These are phyloP conservation scores for Aleiodes testaceus DNA, from an alignment of 2,888 invertebrate species.

Conservation along the genomic window DNA sequence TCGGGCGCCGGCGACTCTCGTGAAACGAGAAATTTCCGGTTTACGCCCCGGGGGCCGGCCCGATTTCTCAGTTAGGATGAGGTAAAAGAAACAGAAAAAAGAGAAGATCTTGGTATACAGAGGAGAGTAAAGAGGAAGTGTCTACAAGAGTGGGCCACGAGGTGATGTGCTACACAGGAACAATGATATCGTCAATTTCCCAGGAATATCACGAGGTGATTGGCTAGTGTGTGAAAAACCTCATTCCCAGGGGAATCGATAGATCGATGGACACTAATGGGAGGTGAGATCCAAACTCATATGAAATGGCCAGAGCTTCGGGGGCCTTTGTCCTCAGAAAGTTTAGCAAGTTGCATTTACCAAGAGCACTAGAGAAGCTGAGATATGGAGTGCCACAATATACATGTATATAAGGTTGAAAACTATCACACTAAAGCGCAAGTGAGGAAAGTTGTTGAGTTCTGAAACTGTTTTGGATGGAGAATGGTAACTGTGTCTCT, in stretches of 20 bases:
- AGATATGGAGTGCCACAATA: slow-evolving; percentile 26
- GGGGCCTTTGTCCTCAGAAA: slow-evolving; percentile 26
- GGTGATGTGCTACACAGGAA: neutral
- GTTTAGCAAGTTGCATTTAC: slow-evolving; percentile 30
- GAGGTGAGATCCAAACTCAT: slow-evolving; percentile 18
- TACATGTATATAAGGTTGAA: slow-evolving; percentile 27
- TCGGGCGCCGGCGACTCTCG: slow-evolving; percentile 28
- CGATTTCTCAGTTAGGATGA: slow-evolving; percentile 30
- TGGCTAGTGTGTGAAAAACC: slow-evolving; percentile 16
- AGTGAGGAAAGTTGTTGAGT: slow-evolving; percentile 28
- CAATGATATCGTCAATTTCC: slow-evolving; percentile 29
- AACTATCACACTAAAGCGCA: slow-evolving; percentile 20
- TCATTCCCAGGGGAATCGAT: slow-evolving; percentile 6
- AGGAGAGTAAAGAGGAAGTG: neutral
- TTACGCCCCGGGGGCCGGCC: slow-evolving; percentile 32
- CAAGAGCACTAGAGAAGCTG: slow-evolving; percentile 20
- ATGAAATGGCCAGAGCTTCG: slow-evolving; percentile 7
- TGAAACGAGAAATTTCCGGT: slow-evolving; percentile 41
- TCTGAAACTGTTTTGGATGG: slow-evolving; percentile 2
- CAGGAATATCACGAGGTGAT: slow-evolving; percentile 17
- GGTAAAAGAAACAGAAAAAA: slow-evolving; percentile 16
- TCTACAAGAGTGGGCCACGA: neutral
- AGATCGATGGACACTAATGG: slow-evolving; percentile 35
- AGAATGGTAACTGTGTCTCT: slow-evolving; percentile 1
- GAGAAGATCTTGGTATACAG: no score